A percentile compares a stretch with the other conserved stretches of the same genome.
Conservation (phyloP, 2,113 vertebrate genomes). For the Periophthalmus modestus region DNA sequence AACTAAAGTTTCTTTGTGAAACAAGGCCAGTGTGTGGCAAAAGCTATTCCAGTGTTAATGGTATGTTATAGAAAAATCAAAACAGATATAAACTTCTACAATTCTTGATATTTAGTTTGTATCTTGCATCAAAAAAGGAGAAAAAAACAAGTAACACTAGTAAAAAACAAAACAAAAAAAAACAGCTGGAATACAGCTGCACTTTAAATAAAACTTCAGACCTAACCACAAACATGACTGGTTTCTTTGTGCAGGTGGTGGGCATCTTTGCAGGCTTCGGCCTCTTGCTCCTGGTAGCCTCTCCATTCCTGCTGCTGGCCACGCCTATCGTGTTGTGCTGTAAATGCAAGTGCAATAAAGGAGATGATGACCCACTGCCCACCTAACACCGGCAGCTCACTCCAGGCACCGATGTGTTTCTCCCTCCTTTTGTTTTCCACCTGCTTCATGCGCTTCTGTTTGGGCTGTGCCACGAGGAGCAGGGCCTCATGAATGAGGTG, state of each 20-base stretch:
- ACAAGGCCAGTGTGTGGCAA: too few species aligned
- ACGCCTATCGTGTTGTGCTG: conserved; percentile 97
- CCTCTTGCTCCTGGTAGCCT: conserved; percentile 92
- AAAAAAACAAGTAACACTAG: too few species aligned
- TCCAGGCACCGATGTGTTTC: conserved; percentile 28
- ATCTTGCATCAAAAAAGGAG: too few species aligned
- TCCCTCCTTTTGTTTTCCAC: conserved; percentile 46
- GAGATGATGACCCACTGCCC: conserved; percentile 93
- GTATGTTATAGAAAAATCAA: too few species aligned
- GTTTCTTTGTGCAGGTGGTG: conserved; percentile 82
- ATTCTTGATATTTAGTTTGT: too few species aligned
- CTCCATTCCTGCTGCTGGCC: conserved; percentile 94
- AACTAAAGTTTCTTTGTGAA: too few species aligned
- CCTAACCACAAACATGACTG: not conserved
- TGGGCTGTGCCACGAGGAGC: conserved; percentile 47
- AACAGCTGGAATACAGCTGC: too few species aligned
- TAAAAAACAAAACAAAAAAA: too few species aligned
- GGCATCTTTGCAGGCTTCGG: conserved; percentile 98
- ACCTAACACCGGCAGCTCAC: conserved; percentile 74
- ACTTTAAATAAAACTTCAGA: too few species aligned
- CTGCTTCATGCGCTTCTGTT: conserved; percentile 69
- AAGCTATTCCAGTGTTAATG: too few species aligned
- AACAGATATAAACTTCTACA: too few species aligned
- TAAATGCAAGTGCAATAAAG: conserved; percentile 98
- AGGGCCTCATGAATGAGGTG: conserved; percentile 55